These are phyloP conservation scores for Coptodon bakossiorum DNA, from an alignment of 2,113 vertebrate species.

Conservation along the genomic window DNA sequence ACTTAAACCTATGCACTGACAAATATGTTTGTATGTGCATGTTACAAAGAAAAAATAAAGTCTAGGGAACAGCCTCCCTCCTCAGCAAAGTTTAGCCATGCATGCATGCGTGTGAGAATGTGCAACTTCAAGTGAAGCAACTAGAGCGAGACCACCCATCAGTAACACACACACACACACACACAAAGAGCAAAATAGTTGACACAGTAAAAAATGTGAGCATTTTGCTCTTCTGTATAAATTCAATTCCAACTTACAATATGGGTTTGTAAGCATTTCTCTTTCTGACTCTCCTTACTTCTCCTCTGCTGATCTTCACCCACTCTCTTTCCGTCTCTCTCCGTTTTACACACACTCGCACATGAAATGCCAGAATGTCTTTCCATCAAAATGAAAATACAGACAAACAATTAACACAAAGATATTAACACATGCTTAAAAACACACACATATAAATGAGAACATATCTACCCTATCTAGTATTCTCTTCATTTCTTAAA, in stretches of 20 bases:
- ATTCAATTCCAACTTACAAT: slow-evolving; percentile 38
- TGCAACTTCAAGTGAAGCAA: slow-evolving; percentile 19
- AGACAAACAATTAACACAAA: slow-evolving; percentile 8
- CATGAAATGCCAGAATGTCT: not conserved
- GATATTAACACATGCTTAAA: not conserved
- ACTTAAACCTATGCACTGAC: not conserved
- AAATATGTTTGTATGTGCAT: not conserved
- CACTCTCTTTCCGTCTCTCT: not conserved
- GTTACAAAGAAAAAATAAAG: not conserved
- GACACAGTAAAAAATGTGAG: slow-evolving; percentile 22
- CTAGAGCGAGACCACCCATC: slow-evolving; percentile 40
- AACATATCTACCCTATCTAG: not conserved
- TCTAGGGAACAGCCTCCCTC: not conserved
- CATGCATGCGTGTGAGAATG: not conserved
- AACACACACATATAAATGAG: not conserved
- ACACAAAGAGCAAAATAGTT: slow-evolving; percentile 11
- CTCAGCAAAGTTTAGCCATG: slow-evolving; percentile 22
- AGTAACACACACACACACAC: not conserved
- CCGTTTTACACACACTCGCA: not conserved
- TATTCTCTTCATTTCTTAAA: slow-evolving; percentile 22
- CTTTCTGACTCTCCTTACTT: not conserved
- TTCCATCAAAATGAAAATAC: not conserved
- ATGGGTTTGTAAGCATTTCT: slow-evolving; percentile 36
- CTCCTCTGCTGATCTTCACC: not conserved
- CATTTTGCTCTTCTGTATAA: slow-evolving; percentile 37